Evolutionary conservation across 2,888 invertebrate species (phyloP).

Genomic region (Euclidia mi): DNA sequence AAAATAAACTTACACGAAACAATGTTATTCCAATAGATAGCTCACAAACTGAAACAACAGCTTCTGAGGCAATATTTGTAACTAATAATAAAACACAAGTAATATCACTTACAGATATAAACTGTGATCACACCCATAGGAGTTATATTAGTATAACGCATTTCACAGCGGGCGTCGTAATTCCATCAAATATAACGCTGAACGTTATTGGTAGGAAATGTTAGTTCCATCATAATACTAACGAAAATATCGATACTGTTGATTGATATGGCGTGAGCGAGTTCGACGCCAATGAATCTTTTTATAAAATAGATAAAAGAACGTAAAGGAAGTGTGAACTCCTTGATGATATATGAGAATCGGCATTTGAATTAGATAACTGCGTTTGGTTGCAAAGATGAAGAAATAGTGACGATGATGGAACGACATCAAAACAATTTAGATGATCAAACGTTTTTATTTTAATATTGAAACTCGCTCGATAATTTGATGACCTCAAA

Average conservation of each 20-base stretch:
- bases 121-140: constrained; percentile 76
- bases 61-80: constrained; percentile 28
- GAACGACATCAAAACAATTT: constrained; percentile 32
- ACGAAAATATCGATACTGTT: constrained; percentile 55
- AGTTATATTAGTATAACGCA: constrained; percentile 71
- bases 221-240: constrained; percentile 62
- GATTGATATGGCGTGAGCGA: constrained; percentile 52
- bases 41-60: constrained; percentile 35
- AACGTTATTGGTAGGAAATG: constrained; percentile 68
- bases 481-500: constrained; percentile 1
- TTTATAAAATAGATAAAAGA: constrained; percentile 50
- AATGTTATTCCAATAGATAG: constrained; percentile 29
- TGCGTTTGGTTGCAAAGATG: constrained; percentile 15
- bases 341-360: constrained; percentile 38
- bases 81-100: constrained; percentile 47
- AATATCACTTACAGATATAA: constrained; percentile 58
- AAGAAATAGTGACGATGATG: constrained; percentile 33
- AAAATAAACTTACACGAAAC: constrained; percentile 16
- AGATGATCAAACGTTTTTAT: constrained; percentile 38
- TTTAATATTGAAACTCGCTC: constrained; percentile 6
- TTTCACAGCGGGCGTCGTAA: constrained; percentile 76
- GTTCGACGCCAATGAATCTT: constrained; percentile 37
- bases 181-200: constrained; percentile 69
- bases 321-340: constrained; percentile 33
- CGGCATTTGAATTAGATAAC: constrained; percentile 15